Conservation (phyloP, 2,113 vertebrate genomes). For the Stictonetta naevosa region DNA sequence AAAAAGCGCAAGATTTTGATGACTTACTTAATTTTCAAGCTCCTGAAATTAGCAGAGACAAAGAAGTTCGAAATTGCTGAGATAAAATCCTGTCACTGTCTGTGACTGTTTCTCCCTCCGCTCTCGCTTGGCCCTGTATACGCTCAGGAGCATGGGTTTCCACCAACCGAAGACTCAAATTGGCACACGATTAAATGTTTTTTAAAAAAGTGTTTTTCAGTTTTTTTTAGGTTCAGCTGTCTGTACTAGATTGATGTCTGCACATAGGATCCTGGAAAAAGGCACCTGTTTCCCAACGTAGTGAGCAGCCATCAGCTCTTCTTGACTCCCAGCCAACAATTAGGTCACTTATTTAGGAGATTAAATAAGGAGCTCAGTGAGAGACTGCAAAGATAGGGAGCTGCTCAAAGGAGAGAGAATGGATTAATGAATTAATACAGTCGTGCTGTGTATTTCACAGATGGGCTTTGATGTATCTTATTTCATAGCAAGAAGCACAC, state of each 20-base stretch:
- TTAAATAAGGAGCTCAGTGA: conserved; percentile 31
- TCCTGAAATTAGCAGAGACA: conserved; percentile 57
- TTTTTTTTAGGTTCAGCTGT: background rate
- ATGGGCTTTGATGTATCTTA: background rate
- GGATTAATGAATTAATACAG: conserved; percentile 25
- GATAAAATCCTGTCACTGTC: conserved; percentile 33
- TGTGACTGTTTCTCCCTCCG: conserved; percentile 1
- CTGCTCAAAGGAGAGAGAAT: background rate
- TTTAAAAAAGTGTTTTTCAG: background rate
- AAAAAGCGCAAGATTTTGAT: conserved; percentile 62
- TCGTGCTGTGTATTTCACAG: conserved; percentile 1
- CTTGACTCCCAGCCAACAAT: conserved; percentile 32
- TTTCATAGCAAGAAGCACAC: background rate
- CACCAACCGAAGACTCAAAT: background rate
- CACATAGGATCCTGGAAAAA: background rate
- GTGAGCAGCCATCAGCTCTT: background rate
- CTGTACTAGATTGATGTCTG: background rate
- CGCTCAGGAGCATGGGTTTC: background rate
- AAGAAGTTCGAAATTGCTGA: conserved; percentile 33
- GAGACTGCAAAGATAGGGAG: background rate
- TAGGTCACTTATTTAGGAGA: conserved; percentile 44
- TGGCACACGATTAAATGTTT: background rate
- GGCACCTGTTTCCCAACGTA: conserved; percentile 26
- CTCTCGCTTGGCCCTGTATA: background rate
- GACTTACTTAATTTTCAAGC: conserved; percentile 56